Evolutionary conservation across 2,113 vertebrate genomes (phyloP).

Genomic region (Spizaetus ornatus): DNA sequence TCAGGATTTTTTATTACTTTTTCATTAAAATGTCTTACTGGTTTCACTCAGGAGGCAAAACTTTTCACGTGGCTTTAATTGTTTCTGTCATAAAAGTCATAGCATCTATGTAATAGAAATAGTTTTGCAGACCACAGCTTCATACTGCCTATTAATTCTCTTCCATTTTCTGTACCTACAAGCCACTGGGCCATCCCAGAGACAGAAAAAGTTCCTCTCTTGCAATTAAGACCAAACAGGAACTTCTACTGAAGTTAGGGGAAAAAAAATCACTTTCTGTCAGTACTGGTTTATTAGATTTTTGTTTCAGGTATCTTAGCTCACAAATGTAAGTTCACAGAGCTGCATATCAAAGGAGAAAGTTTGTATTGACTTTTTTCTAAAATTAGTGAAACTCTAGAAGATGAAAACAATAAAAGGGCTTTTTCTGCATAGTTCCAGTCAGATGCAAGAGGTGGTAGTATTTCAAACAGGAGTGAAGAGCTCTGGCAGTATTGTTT

Average conservation of each 20-base stretch:
- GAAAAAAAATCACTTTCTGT: neutral
- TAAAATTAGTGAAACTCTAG: neutral
- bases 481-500: neutral
- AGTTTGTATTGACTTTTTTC: neutral
- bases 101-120: constrained; percentile 58
- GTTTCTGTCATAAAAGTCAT: constrained; percentile 64
- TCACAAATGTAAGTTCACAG: neutral
- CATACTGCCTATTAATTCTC: constrained; percentile 4
- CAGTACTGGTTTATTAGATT: neutral
- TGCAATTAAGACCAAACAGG: neutral
- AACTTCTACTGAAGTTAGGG: neutral
- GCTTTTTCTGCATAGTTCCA: neutral
- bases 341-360: neutral
- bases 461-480: neutral
- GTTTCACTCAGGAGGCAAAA: constrained; percentile 63
- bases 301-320: neutral
- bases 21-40: constrained; percentile 64
- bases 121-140: constrained; percentile 43
- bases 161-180: constrained; percentile 21
- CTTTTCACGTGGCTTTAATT: constrained; percentile 64
- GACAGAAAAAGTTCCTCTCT: neutral
- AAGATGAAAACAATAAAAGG: neutral
- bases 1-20: constrained; percentile 63
- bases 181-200: neutral
- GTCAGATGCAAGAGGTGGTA: neutral